A percentile compares a stretch with the other conserved stretches of the same genome.
phyloP scores from a whole-genome alignment of 2,797 vertebrate species.

The Sebastes minor region DNA sequence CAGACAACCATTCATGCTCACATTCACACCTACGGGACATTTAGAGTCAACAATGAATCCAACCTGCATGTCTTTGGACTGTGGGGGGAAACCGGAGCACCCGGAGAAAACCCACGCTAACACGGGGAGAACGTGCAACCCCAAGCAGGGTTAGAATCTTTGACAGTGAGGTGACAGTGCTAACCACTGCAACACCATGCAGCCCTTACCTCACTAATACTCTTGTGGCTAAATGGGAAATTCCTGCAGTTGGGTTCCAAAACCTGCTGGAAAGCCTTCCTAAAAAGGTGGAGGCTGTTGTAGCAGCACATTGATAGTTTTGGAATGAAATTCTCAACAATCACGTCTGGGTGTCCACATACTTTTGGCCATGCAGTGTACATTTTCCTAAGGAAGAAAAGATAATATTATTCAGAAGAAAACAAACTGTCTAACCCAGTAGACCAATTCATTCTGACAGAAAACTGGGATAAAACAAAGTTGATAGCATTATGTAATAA shows the following conservation, averaged over 20 bases:
- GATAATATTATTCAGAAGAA: neutral
- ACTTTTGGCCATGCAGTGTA: neutral
- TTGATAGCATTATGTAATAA: constrained; percentile 9
- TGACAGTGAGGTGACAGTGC: no score
- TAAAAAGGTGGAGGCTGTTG: neutral
- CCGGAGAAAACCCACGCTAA: no score
- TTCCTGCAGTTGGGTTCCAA: neutral
- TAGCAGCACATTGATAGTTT: neutral
- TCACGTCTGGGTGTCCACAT: neutral
- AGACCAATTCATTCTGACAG: neutral
- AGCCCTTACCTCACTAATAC: no score
- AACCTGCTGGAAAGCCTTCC: neutral
- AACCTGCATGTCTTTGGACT: no score
- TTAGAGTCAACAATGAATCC: no score
- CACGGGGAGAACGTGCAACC: no score
- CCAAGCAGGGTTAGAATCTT: no score
- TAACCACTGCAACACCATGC: no score
- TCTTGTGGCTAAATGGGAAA: neutral
- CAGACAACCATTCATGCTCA: no score
- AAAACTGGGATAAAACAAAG: neutral
- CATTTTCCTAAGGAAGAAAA: neutral
- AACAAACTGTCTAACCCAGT: neutral
- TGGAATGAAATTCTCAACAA: neutral
- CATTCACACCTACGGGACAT: no score
- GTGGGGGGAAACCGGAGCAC: no score